Percentiles rank a stretch among this genome's conserved stretches.
Evolutionary conservation across 2,797 vertebrate genomes (phyloP).

Genomic region (Tapirus indicus): DNA sequence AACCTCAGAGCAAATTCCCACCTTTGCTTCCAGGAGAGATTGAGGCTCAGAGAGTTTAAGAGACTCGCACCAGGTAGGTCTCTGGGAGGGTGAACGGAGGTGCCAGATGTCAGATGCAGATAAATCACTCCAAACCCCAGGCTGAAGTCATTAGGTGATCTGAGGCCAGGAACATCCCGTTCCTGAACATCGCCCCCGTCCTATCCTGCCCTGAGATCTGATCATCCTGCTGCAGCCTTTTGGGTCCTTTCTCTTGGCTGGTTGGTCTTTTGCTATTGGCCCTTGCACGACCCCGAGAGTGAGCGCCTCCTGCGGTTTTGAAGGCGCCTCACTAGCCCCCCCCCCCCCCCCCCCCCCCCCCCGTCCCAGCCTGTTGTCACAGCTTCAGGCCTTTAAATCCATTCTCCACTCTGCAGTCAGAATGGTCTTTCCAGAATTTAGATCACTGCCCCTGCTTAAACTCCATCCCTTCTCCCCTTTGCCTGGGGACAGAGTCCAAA

Average conservation of each 20-base stretch:
- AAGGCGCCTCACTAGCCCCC: fast-evolving
- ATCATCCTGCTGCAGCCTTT: neutral
- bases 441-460: neutral
- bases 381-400: neutral
- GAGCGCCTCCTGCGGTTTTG: fast-evolving
- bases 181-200: neutral
- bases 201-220: neutral
- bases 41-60: neutral
- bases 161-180: neutral
- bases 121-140: neutral
- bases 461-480: neutral
- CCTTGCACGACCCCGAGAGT: neutral
- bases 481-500: neutral
- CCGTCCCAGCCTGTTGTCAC: fast-evolving
- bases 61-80: no score
- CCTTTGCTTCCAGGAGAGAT: neutral
- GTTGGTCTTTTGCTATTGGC: neutral
- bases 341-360: fast-evolving
- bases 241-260: neutral
- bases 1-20: neutral
- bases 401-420: neutral
- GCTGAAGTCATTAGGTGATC: neutral
- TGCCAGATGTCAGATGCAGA: neutral
- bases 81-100: neutral
- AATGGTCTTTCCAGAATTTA: neutral